Base-by-base conservation (phyloP, 1,140 invertebrate species). In the Rhynchophorus ferrugineus region DNA sequence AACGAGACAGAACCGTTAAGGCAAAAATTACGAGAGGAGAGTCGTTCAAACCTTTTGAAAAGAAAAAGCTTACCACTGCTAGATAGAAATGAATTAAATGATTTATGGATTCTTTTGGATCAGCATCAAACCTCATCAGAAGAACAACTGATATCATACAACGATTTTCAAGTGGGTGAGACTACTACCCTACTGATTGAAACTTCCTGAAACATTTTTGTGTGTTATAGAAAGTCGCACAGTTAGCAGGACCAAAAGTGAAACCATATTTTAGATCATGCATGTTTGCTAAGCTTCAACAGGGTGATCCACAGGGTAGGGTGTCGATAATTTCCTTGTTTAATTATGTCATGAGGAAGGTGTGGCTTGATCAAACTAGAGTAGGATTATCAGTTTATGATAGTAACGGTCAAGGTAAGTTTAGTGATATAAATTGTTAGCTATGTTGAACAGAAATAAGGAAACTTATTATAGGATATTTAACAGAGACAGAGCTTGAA, bases 281-380 rank as follows among this genome's bases (percentile, higher is more conserved):
- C 50, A 81, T 92, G 11, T 97, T 95, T 73, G 84, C 86, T 1
- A 89, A 91, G 62, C 70, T 98, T 1, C 81, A 91, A 66, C 82
- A 87, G 46, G 82, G 81, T 20, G 91, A 95, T 66, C 80, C 83
- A 0, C 82, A 87, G 69, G 91, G 91, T 8, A 73, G 85, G 50
- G 83, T 93, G 3, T 82, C 83, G 33, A 87, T 88, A 2, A 80
- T 83, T 67, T 85, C 89, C 6, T 76, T 97, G 36, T 96, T 95
- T 67, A 95, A 95, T 63, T 97, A 96, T 70, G 84, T 93, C 0
- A 95, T 97, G 90, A 76, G 89, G 14, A 91, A 95, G 70, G 86
- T 93, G 3, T 96, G 92, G 91, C 71, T 95, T 5, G 85, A 91
- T 63, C 92, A 97, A 69, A 95, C 91, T 1, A 75, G 92, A 63